phyloP scores from a whole-genome alignment of 2,797 vertebrate genomes.

The Paedocypris micromegethes region DNA sequence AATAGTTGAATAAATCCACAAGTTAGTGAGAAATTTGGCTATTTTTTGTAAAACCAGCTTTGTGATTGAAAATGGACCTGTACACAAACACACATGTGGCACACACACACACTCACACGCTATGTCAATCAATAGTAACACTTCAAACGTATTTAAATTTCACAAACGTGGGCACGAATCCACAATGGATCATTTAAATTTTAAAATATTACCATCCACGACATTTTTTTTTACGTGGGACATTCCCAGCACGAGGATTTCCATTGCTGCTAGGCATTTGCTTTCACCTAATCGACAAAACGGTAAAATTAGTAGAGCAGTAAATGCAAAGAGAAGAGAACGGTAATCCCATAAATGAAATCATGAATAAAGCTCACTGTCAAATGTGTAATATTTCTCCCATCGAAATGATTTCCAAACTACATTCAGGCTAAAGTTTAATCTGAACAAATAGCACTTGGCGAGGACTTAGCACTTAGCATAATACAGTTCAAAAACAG shows the following conservation, averaged over 20 bases:
- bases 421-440: slow-evolving; percentile 21
- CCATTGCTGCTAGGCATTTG: slow-evolving; percentile 50
- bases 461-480: slow-evolving; percentile 21
- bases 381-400: slow-evolving; percentile 45
- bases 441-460: slow-evolving; percentile 32
- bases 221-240: slow-evolving; percentile 48
- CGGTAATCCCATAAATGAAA: slow-evolving; percentile 53
- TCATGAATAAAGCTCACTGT: slow-evolving; percentile 45
- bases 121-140: background rate
- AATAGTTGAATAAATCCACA: too few relatives aligned
- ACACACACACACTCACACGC: slow-evolving; percentile 10
- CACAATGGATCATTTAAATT: slow-evolving; percentile 40
- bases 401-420: slow-evolving; percentile 40
- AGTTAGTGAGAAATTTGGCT: slow-evolving; percentile 16
- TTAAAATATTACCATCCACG: slow-evolving; percentile 41
- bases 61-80: background rate
- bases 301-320: slow-evolving; percentile 46
- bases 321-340: slow-evolving; percentile 53
- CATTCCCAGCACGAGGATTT: slow-evolving; percentile 49
- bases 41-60: slow-evolving; percentile 11
- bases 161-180: slow-evolving; percentile 39
- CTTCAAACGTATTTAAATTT: background rate
- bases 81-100: slow-evolving; percentile 7
- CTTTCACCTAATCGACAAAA: slow-evolving; percentile 41
- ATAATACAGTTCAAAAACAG: slow-evolving; percentile 33